These are phyloP conservation scores for Apodemus sylvaticus DNA, from an alignment of 2,113 vertebrate genomes.

Conservation along the genomic window DNA sequence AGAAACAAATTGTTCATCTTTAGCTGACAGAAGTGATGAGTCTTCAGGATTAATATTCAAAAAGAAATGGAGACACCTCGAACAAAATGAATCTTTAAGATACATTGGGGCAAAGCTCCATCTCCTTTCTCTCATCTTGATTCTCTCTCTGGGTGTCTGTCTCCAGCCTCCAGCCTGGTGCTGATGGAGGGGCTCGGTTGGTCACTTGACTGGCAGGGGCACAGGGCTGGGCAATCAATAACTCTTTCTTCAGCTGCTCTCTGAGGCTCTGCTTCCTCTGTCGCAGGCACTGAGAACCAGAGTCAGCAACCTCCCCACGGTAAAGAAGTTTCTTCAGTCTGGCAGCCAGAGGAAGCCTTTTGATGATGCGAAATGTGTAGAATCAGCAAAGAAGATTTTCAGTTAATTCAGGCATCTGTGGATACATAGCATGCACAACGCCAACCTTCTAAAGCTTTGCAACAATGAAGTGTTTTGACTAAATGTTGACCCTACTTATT, in stretches of 20 bases:
- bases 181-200: not conserved
- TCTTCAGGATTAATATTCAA: no score
- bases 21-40: not conserved
- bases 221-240: not conserved
- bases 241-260: rapidly evolving
- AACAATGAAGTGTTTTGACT: not conserved
- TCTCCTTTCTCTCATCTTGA: not conserved
- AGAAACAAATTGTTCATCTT: not conserved
- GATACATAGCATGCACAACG: no score
- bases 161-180: not conserved
- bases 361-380: not conserved
- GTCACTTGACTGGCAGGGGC: not conserved
- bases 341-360: no score
- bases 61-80: not conserved
- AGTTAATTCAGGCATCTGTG: not conserved
- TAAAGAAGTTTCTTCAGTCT: constrained; percentile 76
- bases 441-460: not conserved
- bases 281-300: constrained; percentile 65
- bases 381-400: constrained; percentile 33
- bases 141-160: not conserved
- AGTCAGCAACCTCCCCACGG: constrained; percentile 45
- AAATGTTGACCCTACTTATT: not conserved
- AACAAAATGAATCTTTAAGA: not conserved
- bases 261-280: not conserved
- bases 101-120: not conserved